These are phyloP conservation scores for Neodiprion pinetum DNA, from an alignment of 1,140 invertebrate genomes.

Conservation along the genomic window DNA sequence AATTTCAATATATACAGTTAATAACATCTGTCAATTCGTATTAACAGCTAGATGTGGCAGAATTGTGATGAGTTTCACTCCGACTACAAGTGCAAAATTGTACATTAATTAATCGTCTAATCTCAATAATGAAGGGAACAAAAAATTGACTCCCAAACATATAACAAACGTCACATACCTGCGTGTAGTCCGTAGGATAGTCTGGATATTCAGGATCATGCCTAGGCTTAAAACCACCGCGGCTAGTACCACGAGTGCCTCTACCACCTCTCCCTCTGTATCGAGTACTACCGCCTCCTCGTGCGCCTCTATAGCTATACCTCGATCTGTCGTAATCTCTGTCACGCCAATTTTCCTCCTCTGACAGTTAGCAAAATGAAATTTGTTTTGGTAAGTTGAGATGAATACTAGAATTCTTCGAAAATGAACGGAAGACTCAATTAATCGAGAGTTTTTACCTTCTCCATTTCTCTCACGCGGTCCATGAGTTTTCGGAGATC, in stretches of 20 bases:
- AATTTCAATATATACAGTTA: conserved; percentile 12
- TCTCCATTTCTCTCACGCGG: conserved; percentile 56
- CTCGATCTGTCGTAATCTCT: conserved; percentile 51
- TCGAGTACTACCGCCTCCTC: conserved; percentile 46
- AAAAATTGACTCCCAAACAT: background rate
- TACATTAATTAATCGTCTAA: no score
- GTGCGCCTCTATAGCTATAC: conserved; percentile 45
- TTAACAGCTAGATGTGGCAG: no score
- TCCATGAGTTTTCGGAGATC: conserved; percentile 54
- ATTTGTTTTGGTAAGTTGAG: no score
- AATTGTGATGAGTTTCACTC: no score
- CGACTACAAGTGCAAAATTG: background rate
- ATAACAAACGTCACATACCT: conserved; percentile 45
- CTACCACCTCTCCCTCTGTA: conserved; percentile 51
- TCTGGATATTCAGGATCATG: conserved; percentile 61
- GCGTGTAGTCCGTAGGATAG: conserved; percentile 59
- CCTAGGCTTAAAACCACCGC: conserved; percentile 50
- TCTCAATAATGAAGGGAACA: background rate
- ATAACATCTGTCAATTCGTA: background rate
- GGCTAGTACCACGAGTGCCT: conserved; percentile 33
- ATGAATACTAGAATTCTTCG: no score
- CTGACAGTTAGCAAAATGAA: conserved; percentile 25
- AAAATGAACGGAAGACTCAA: background rate
- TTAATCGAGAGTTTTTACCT: conserved; percentile 35
- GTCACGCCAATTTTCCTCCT: conserved; percentile 53